A percentile compares a stretch with the other conserved stretches of the same genome.
Evolutionary conservation across 2,113 vertebrate species (phyloP).

Genomic region (Prinia subflava): DNA sequence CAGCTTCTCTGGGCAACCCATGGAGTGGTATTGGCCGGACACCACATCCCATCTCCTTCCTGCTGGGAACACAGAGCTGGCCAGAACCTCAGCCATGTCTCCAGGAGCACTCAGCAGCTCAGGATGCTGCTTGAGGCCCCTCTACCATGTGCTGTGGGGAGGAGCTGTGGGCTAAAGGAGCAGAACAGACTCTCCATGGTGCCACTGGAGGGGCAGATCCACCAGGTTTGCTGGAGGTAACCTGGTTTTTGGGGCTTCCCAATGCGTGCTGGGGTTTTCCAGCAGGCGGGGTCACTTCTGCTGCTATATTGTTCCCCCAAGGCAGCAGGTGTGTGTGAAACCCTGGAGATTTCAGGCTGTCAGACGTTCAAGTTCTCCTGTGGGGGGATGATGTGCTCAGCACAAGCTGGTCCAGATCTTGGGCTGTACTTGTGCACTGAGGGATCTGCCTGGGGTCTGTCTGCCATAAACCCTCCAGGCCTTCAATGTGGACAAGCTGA

Average conservation of each 20-base stretch:
- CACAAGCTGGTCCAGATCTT: not conserved
- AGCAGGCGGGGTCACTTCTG: not conserved
- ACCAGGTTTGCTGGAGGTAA: not conserved
- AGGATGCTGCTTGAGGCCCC: not conserved
- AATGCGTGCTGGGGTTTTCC: not conserved
- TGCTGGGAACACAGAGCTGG: not conserved
- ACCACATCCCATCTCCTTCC: not conserved
- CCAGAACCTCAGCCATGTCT: not conserved
- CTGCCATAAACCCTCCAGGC: not conserved
- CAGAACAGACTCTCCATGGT: accelerated
- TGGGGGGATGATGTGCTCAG: not conserved
- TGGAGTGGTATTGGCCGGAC: not conserved
- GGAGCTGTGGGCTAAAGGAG: not conserved
- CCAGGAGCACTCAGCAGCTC: not conserved
- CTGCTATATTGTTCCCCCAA: not conserved
- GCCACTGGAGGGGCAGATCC: not conserved
- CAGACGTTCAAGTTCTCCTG: accelerated
- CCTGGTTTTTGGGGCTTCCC: not conserved
- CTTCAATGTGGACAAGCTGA: not conserved
- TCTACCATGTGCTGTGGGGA: not conserved
- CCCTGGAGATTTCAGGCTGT: not conserved
- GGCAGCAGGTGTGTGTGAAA: not conserved
- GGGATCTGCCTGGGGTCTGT: not conserved
- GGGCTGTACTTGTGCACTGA: not conserved
- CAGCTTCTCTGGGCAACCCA: not conserved